phyloP scores from a whole-genome alignment of 2,888 invertebrate species.

The Elmis aenea region DNA sequence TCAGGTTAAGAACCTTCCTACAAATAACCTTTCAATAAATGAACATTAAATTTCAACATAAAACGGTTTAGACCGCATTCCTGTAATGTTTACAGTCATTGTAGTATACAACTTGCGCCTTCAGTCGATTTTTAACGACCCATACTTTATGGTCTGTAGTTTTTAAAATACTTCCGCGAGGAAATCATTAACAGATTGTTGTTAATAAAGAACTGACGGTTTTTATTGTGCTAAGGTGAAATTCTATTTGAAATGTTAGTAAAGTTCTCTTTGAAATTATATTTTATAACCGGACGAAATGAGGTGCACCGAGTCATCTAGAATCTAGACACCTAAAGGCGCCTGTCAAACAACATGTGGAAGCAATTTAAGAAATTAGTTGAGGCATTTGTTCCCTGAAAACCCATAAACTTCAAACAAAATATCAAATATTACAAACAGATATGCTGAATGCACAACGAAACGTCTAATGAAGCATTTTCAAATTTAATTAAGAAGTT shows the following conservation, averaged over 20 bases:
- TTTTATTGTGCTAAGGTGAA: too few species aligned
- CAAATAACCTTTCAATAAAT: slow-evolving; percentile 27
- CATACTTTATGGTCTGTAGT: too few species aligned
- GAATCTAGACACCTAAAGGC: slow-evolving; percentile 19
- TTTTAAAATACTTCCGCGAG: too few species aligned
- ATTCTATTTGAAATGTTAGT: too few species aligned
- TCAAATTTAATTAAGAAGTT: slow-evolving; percentile 43
- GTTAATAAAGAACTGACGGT: too few species aligned
- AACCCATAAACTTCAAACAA: slow-evolving; percentile 22
- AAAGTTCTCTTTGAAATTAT: slow-evolving; percentile 11
- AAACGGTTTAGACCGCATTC: slow-evolving; percentile 24
- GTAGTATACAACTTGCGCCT: slow-evolving; percentile 24
- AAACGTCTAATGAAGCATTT: slow-evolving; percentile 23
- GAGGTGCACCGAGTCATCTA: slow-evolving; percentile 9
- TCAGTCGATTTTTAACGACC: too few species aligned
- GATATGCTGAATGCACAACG: too few species aligned
- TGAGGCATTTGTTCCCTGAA: slow-evolving; percentile 23
- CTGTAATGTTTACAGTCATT: slow-evolving; percentile 25
- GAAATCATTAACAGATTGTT: too few species aligned
- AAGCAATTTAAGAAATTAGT: slow-evolving; percentile 28
- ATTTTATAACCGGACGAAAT: too few species aligned
- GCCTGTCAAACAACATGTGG: slow-evolving; percentile 26
- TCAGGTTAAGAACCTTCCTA: slow-evolving; percentile 27
- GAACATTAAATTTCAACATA: slow-evolving; percentile 26
- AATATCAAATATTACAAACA: slow-evolving; percentile 33